Evolutionary conservation across 2,113 vertebrate genomes (phyloP), one percentile per base, ranked within the genome.

Genomic region (Gobio gobio): DNA sequence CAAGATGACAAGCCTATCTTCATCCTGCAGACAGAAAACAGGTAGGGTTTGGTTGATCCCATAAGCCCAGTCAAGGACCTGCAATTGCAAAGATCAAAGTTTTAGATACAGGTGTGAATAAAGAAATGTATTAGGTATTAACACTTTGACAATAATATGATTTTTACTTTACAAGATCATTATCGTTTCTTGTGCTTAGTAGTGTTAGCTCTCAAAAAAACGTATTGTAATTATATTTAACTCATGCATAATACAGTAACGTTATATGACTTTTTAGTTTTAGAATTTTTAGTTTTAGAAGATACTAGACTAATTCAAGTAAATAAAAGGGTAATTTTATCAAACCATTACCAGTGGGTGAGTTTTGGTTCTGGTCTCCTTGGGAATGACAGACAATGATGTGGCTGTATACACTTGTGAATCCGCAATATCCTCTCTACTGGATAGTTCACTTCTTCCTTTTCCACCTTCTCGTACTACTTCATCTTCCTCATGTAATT

Each of bases 21-120:
- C 85, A 1, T 97, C 96, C 59, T 93, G 95, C 79, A 99, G 87
- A 77, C 93, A 95, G 90, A 94, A 94, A 79, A 97, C 94, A 0
- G 97, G 95, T 59, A 98, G 93, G 5, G 86, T 86, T 26, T 90
- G 93, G 90, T 96, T 97, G 90, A 95, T 96, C 4, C 98, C 98
- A 26, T 95, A 95, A 0, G 93, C 93, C 97, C 97, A 96, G 0
- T 94, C 91, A 84, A 97, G 90, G 73, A 90, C 94, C 98, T 99
- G 77, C 5, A 91, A 86, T 12, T 58, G 85, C 36, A 82, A 86
- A 2, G 51, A 83, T 84, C 70, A 87, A 4, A 51, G 22, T 45
- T n/a, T 51, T 64, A 83, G n/a, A 56, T 26, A 56, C 24, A 51
- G 13, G 14, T 43, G 13, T 16, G 16, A 33, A 18, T 56, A 14